Evolutionary conservation across 1,140 invertebrate genomes (phyloP), one percentile per base, ranked within the genome.

Genomic region (Drosophila nikananu): DNA sequence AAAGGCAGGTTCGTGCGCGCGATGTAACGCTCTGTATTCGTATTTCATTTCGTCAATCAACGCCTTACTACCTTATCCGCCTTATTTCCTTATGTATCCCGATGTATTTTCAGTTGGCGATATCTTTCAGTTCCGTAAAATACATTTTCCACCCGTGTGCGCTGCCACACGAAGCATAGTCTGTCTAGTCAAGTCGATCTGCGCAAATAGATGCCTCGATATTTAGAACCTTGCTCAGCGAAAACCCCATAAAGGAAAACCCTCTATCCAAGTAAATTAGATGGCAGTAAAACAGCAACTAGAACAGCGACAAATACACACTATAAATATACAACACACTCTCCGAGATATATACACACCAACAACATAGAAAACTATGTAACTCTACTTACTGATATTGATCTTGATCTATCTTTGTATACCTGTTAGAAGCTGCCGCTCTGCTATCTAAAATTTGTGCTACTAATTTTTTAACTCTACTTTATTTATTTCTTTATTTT

Each of bases 381-480:
- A 59, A 60, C 42, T 70, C 81, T 80, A 58, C 49, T 71, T 46
- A 80, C 70, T 39, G 62, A 80, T 83, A 74, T 74, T 64, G 55
- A 83, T 71, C 66, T 78, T 83, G 77, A 81, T 58, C 67, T 80
- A 79, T 83, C 63, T 75, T 65, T 86, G 61, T 58, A 65, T 81
- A 67, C 54, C 55, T 68, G 41, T 72, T 76, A 58, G 64, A 76
- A 62, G 44, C 62, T 68, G 64, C 54, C 64, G 46, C 44, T 61
- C 19, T 70, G 54, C 49, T 46, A 46, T 68, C 41, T 49, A 0
- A 55, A 89, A 83, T 74, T 81, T 71, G 62, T 75, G 73, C 73
- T 83, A 87, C 84, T 89, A 87, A 89, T 87, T 89, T 83, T 77
- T 81, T 58, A 89, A 89, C 59, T 87, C 84, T 89, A 82, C 66